Evolutionary conservation across 2,797 vertebrate species (phyloP).

Genomic region (Macropus fuliginosus): DNA sequence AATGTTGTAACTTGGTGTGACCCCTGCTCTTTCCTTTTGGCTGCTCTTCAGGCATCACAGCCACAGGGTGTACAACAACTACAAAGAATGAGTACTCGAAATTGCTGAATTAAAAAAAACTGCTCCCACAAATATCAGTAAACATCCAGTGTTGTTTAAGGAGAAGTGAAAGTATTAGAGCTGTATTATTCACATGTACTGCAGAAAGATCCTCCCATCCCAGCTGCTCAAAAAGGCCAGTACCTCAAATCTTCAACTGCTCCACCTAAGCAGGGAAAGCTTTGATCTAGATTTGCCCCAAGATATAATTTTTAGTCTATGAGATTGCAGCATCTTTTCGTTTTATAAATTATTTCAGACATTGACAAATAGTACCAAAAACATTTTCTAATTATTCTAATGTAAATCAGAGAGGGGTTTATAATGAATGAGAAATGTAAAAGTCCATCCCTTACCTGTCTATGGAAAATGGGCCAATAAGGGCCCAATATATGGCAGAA

Average conservation of each 20-base stretch:
- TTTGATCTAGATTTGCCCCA: background rate
- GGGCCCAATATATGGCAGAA: background rate
- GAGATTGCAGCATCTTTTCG: background rate
- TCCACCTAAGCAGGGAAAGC: background rate
- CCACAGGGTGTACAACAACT: conserved; percentile 51
- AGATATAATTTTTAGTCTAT: background rate
- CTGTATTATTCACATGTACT: conserved; percentile 17
- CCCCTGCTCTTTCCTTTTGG: conserved; percentile 35
- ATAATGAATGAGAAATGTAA: background rate
- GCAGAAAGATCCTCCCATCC: conserved; percentile 6
- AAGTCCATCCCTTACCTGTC: background rate
- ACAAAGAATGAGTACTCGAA: conserved; percentile 32
- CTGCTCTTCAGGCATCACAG: conserved; percentile 35
- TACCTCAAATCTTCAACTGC: background rate
- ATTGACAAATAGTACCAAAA: background rate
- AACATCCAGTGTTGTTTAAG: conserved; percentile 55
- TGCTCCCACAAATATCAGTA: conserved; percentile 56
- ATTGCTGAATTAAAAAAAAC: conserved; percentile 32
- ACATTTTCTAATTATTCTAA: background rate
- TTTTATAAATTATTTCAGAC: background rate
- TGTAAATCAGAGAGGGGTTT: background rate
- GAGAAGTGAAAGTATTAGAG: conserved; percentile 39
- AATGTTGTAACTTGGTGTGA: background rate
- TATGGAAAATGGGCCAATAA: background rate
- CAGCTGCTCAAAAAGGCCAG: background rate